Evolutionary conservation across 2,113 vertebrate species (phyloP).

Genomic region (Rhegmatorhina hoffmannsi): DNA sequence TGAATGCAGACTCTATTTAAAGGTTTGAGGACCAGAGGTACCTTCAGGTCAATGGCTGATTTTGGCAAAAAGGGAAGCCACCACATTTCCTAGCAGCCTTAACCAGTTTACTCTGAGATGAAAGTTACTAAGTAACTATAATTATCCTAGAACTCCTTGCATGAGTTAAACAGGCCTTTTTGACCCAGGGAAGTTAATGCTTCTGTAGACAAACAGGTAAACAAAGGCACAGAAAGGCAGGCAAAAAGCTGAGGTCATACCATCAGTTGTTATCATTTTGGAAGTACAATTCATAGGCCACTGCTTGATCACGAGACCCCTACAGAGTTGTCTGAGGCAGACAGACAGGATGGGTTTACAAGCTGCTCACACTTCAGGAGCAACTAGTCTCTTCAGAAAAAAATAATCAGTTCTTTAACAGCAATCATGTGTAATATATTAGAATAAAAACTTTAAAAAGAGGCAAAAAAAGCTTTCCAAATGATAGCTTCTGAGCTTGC

Average conservation of each 20-base stretch:
- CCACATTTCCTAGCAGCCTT: background rate
- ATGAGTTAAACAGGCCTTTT: constrained; percentile 32
- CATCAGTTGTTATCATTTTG: background rate
- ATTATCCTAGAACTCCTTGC: constrained; percentile 39
- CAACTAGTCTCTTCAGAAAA: background rate
- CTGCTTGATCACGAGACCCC: background rate
- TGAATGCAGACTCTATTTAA: background rate
- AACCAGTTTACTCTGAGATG: background rate
- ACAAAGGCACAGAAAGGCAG: background rate
- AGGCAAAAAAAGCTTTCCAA: background rate
- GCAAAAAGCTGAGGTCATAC: background rate
- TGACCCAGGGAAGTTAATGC: background rate
- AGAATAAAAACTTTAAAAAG: background rate
- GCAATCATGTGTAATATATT: background rate
- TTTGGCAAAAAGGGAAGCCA: background rate
- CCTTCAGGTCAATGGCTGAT: background rate
- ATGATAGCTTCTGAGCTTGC: background rate
- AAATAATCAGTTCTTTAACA: background rate
- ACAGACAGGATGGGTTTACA: background rate
- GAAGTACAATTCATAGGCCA: background rate
- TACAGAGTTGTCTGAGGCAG: background rate
- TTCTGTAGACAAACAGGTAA: constrained; percentile 20
- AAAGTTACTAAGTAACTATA: constrained; percentile 60
- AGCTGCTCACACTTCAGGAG: background rate
- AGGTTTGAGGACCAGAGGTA: background rate